These are phyloP conservation scores for Spilosoma lubricipeda DNA, from an alignment of 2,888 invertebrate genomes.

Conservation along the genomic window DNA sequence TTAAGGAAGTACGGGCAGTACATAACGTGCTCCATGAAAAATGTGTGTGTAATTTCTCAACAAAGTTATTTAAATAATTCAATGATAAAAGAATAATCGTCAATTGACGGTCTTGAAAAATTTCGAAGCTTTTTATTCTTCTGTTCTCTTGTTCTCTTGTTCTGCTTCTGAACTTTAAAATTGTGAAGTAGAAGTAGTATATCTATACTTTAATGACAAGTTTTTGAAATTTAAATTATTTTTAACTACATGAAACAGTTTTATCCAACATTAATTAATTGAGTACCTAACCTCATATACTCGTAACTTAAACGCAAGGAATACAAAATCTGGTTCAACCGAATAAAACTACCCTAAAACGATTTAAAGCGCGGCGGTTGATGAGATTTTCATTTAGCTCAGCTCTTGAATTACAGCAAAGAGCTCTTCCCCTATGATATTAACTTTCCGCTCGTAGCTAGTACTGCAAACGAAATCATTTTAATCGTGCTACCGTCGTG, in stretches of 20 bases:
- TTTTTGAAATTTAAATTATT: not conserved
- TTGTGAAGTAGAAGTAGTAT: not conserved
- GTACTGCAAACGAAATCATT: conserved; percentile 46
- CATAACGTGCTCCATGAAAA: no score
- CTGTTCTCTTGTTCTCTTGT: not conserved
- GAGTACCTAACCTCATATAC: not conserved
- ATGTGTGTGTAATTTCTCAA: no score
- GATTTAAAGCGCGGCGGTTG: conserved; percentile 54
- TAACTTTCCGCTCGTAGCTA: conserved; percentile 51
- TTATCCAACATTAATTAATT: not conserved
- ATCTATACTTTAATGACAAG: not conserved
- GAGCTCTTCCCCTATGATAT: conserved; percentile 52
- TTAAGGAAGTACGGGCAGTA: no score
- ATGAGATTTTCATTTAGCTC: conserved; percentile 70
- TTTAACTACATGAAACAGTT: conserved; percentile 18
- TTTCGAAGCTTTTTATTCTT: no score
- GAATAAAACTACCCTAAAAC: conserved; percentile 51
- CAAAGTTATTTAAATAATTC: no score
- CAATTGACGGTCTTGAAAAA: no score
- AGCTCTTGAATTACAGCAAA: conserved; percentile 60
- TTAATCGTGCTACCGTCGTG: conserved; percentile 51
- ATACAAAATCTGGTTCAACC: conserved; percentile 29
- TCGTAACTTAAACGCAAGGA: conserved; percentile 14
- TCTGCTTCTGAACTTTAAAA: not conserved
- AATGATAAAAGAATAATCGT: no score